Percentiles rank a stretch among this genome's conserved stretches.
Conservation (phyloP, 2,113 vertebrate species). For the Rutilus rutilus region DNA sequence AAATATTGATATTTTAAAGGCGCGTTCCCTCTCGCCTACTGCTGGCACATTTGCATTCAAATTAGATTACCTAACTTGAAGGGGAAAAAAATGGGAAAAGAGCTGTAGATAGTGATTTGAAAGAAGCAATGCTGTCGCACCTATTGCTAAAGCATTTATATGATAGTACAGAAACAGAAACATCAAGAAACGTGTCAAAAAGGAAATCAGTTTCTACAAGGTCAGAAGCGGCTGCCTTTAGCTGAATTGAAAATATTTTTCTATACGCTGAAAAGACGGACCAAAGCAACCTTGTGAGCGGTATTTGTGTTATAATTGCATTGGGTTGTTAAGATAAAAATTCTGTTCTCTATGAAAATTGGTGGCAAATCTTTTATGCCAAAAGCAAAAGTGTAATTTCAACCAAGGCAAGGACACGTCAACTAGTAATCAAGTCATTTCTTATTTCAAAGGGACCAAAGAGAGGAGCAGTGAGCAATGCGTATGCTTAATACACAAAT, state of each 20-base stretch:
- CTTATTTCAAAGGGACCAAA: background rate
- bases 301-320: background rate
- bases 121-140: background rate
- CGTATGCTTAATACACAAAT: background rate
- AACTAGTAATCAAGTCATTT: background rate
- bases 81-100: conserved; percentile 7
- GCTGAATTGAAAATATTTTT: background rate
- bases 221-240: conserved; percentile 5
- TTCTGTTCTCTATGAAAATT: background rate
- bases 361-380: background rate
- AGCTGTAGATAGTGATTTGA: background rate
- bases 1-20: conserved; percentile 48
- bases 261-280: background rate
- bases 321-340: background rate
- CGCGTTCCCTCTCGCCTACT: conserved; percentile 12
- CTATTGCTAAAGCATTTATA: conserved; percentile 13
- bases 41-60: conserved; percentile 43
- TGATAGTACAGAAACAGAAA: conserved; percentile 16
- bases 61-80: conserved; percentile 40
- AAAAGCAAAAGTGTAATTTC: background rate
- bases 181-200: background rate
- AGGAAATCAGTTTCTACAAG: conserved; percentile 27
- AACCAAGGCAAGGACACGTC: background rate
- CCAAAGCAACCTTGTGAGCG: background rate
- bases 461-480: background rate